These are phyloP conservation scores for Tetanocera ferruginea DNA, from an alignment of 2,888 invertebrate species.

Conservation along the genomic window DNA sequence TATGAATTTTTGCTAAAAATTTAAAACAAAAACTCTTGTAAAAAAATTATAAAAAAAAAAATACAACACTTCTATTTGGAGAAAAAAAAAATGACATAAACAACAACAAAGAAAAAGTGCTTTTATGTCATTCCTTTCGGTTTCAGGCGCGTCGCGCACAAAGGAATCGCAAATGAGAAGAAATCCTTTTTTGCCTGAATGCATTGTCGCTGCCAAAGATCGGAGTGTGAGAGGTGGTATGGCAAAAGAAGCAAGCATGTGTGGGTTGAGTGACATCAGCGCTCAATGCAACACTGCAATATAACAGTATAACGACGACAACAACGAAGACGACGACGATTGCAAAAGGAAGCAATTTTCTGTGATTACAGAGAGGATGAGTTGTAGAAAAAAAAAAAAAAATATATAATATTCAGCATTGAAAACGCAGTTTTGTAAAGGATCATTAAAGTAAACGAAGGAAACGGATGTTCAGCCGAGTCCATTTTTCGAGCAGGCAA, in stretches of 20 bases:
- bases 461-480: too few relatives aligned
- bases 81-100: constrained; percentile 3
- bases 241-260: background rate
- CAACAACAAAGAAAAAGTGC: background rate
- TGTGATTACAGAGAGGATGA: background rate
- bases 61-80: background rate
- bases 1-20: constrained; percentile 11
- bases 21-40: constrained; percentile 13
- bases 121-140: constrained; percentile 30
- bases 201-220: background rate
- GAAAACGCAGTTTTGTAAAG: background rate
- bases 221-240: background rate
- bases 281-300: background rate
- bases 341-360: constrained; percentile 10
- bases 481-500: too few relatives aligned
- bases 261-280: background rate
- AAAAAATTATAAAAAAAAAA: background rate
- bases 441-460: background rate
- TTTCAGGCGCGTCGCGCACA: constrained; percentile 10
- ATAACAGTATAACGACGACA: background rate
- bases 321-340: background rate
- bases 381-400: background rate
- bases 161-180: constrained; percentile 34
- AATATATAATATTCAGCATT: background rate
- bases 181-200: constrained; percentile 26